These are phyloP conservation scores for Ambastaia sidthimunki DNA, from an alignment of 2,797 vertebrate genomes.

Conservation along the genomic window DNA sequence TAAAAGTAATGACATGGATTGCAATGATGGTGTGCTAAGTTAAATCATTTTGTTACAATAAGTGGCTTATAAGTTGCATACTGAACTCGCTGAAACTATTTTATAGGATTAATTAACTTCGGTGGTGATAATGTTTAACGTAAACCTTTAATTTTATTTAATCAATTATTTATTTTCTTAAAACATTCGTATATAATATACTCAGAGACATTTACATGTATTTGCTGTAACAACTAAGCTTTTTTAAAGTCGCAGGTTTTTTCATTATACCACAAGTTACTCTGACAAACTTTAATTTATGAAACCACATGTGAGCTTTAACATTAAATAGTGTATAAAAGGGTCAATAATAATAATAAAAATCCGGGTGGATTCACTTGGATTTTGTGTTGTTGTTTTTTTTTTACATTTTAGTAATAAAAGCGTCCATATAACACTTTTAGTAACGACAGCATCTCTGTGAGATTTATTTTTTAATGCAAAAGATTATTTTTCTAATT, in stretches of 20 bases:
- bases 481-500: slow-evolving; percentile 56
- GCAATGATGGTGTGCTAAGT: not conserved
- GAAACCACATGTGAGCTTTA: not conserved
- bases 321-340: not conserved
- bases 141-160: not conserved
- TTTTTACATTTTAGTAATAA: not conserved
- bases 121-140: not conserved
- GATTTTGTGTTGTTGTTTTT: not conserved
- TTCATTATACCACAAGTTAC: not conserved
- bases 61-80: not conserved
- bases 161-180: no score
- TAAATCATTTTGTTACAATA: not conserved
- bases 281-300: not conserved
- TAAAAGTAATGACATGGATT: not conserved
- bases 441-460: slow-evolving; percentile 33
- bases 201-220: not conserved
- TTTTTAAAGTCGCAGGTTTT: not conserved
- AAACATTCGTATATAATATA: not conserved
- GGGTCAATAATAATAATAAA: not conserved
- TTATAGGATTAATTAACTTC: not conserved
- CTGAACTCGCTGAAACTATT: not conserved
- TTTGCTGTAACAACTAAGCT: not conserved
- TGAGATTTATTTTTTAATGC: slow-evolving; percentile 61
- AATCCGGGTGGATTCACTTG: not conserved
- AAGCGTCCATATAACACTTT: not conserved